Conservation (phyloP, 2,797 vertebrate species). For the Intellagama lesueurii region DNA sequence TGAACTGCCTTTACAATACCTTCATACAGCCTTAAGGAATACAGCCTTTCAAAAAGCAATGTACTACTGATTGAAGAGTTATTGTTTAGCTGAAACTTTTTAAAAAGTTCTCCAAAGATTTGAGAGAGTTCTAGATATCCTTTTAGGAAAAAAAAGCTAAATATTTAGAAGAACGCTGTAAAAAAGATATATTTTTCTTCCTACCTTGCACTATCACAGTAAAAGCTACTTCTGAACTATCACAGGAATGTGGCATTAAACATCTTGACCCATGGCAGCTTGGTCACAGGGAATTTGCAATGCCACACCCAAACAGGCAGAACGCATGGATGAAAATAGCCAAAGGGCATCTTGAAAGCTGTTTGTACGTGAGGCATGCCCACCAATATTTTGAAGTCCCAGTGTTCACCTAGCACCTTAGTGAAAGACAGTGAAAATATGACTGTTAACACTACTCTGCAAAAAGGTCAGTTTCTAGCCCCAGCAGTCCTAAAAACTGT, state of each 20-base stretch:
- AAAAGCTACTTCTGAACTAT: not conserved
- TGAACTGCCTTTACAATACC: not conserved
- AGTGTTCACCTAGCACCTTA: not conserved
- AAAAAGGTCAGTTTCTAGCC: not conserved
- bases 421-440: not conserved
- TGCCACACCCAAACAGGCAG: not conserved
- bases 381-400: not conserved
- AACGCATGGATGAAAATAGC: not conserved
- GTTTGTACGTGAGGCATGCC: not conserved
- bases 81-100: not conserved
- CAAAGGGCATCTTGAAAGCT: not conserved
- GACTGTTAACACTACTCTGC: not conserved
- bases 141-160: not conserved
- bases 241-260: not conserved
- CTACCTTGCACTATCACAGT: not conserved
- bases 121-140: not conserved
- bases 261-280: slow-evolving; percentile 13
- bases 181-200: not conserved
- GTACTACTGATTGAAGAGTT: not conserved
- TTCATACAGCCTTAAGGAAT: not conserved
- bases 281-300: not conserved
- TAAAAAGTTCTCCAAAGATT: not conserved
- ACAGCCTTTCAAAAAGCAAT: not conserved
- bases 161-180: not conserved
- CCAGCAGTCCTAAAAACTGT: not conserved